phyloP scores from a whole-genome alignment of 2,113 vertebrate genomes.

The Arenaria interpres region DNA sequence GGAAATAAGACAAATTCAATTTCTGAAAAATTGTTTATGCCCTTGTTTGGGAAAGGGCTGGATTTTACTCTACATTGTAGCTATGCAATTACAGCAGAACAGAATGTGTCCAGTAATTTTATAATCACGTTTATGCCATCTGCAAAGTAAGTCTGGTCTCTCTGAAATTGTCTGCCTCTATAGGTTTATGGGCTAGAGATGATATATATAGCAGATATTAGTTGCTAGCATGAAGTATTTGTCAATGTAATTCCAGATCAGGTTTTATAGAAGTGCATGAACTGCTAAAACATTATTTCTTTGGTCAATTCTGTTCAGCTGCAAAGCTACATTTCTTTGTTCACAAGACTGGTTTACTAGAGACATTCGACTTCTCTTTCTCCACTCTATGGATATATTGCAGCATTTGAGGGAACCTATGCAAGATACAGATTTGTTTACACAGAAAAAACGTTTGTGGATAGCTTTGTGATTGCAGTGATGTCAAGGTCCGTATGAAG shows the following conservation, averaged over 20 bases:
- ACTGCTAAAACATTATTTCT: not conserved
- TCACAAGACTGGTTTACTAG: not conserved
- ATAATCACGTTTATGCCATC: not conserved
- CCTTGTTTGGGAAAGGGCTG: not conserved
- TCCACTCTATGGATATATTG: not conserved
- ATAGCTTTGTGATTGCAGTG: not conserved
- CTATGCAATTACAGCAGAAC: not conserved
- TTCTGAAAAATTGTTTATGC: not conserved
- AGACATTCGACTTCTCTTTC: not conserved
- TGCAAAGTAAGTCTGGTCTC: not conserved
- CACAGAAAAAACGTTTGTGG: not conserved
- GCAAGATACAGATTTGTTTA: not conserved
- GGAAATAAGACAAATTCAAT: not conserved
- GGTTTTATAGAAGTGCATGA: not conserved
- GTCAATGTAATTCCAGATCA: not conserved
- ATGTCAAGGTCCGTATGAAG: not conserved
- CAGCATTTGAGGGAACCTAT: not conserved
- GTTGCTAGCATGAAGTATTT: not conserved
- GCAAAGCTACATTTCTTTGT: not conserved
- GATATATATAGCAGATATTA: not conserved
- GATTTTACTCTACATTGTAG: not conserved
- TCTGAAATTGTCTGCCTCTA: not conserved
- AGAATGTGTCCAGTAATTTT: not conserved
- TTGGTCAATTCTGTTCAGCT: not conserved
- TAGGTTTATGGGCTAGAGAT: not conserved